Conservation (phyloP, 2,113 vertebrate genomes). For the Campylomormyrus numenius region DNA sequence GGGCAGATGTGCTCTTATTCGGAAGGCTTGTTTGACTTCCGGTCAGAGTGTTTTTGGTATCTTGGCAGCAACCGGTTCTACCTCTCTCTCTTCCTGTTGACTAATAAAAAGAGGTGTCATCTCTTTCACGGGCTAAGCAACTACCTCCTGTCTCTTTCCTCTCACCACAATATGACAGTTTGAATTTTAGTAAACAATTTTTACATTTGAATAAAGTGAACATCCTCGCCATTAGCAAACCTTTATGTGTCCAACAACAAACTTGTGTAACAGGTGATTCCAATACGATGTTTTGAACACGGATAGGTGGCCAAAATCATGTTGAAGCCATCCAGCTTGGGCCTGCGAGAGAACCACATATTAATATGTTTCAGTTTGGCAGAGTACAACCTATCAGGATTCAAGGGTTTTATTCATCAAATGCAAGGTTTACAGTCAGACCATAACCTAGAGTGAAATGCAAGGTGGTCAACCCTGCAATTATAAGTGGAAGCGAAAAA, state of each 20-base stretch:
- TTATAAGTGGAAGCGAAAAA: neutral
- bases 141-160: too few relatives aligned
- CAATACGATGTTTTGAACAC: conserved; percentile 64
- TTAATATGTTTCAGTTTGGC: neutral
- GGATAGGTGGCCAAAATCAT: conserved; percentile 73
- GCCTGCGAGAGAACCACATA: conserved; percentile 40
- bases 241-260: conserved; percentile 74
- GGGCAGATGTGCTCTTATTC: too few relatives aligned
- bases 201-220: neutral
- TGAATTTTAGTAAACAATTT: neutral
- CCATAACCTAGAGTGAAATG: neutral
- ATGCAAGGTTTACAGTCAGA: neutral
- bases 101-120: too few relatives aligned
- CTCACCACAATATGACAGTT: neutral
- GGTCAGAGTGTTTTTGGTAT: too few relatives aligned
- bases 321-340: conserved; percentile 75
- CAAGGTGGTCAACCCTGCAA: neutral
- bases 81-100: too few relatives aligned
- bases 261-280: conserved; percentile 72
- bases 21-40: too few relatives aligned
- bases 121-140: too few relatives aligned
- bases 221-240: conserved; percentile 36
- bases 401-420: neutral
- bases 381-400: neutral
- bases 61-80: too few relatives aligned